Evolutionary conservation across 1,140 invertebrate genomes (phyloP).

Genomic region (Tetraneura akinire): DNA sequence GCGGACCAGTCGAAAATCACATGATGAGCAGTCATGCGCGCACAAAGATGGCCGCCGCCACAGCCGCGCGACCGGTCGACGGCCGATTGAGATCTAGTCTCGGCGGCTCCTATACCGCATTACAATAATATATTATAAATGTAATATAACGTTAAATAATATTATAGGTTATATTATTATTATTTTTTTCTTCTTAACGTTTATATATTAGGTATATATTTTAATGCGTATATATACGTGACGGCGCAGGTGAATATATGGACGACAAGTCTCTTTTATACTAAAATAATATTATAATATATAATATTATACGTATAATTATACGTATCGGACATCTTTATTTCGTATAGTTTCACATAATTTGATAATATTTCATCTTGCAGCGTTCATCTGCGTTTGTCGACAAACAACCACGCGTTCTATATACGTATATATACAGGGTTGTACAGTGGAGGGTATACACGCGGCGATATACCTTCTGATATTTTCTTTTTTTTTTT

Average conservation of each 20-base stretch:
- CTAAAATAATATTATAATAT: not conserved
- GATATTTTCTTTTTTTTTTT: too few species aligned
- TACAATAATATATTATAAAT: not conserved
- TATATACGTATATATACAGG: too few species aligned
- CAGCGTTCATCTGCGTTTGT: too few species aligned
- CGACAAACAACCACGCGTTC: not conserved
- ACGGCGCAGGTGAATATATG: not conserved
- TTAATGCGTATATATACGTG: too few species aligned
- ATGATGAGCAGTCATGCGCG: constrained; percentile 24
- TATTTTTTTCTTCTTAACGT: too few species aligned
- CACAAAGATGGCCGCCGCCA: constrained; percentile 41
- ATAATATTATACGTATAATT: not conserved
- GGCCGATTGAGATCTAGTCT: constrained; percentile 28
- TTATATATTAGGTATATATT: not conserved
- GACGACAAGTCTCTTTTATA: constrained; percentile 16
- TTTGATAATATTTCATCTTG: not conserved
- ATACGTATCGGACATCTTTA: constrained; percentile 22
- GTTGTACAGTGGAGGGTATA: too few species aligned
- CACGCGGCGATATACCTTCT: too few species aligned
- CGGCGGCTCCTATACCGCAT: not conserved
- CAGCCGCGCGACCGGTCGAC: not conserved
- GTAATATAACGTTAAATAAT: not conserved
- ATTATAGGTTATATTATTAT: not conserved
- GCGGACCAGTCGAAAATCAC: constrained; percentile 39
- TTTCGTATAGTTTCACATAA: not conserved